phyloP scores from a whole-genome alignment of 2,888 invertebrate species.

The Fragum fragum region DNA sequence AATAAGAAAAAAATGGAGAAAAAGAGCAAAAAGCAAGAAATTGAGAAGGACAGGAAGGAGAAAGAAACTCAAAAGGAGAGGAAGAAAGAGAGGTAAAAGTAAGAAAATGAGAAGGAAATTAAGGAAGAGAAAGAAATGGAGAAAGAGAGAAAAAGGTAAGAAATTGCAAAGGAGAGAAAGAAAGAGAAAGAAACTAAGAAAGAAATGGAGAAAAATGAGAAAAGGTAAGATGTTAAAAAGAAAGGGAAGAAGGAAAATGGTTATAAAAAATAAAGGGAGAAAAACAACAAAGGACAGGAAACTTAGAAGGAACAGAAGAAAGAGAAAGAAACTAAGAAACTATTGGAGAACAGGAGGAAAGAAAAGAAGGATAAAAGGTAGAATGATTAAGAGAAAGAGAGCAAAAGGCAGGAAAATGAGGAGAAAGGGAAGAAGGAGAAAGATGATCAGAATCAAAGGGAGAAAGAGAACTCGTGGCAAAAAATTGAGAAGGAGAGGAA shows the following conservation, averaged over 20 bases:
- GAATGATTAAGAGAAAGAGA: conserved; percentile 3
- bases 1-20: not conserved
- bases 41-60: not conserved
- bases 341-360: too few relatives aligned
- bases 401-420: not conserved
- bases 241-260: conserved; percentile 2
- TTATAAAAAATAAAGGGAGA: conserved; percentile 5
- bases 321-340: not conserved
- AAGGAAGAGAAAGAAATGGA: not conserved
- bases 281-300: not conserved
- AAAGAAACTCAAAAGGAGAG: not conserved
- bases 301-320: too few relatives aligned
- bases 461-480: not conserved
- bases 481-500: too few relatives aligned
- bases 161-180: not conserved
- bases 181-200: not conserved
- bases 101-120: not conserved
- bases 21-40: conserved; percentile 7
- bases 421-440: not conserved
- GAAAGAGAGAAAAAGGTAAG: not conserved
- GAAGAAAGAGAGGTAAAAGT: too few relatives aligned
- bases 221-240: not conserved
- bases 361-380: not conserved
- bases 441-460: conserved; percentile 5
- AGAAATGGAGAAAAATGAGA: not conserved